These are phyloP conservation scores for Aporophyla nigra DNA, from an alignment of 2,888 invertebrate genomes.

Conservation along the genomic window DNA sequence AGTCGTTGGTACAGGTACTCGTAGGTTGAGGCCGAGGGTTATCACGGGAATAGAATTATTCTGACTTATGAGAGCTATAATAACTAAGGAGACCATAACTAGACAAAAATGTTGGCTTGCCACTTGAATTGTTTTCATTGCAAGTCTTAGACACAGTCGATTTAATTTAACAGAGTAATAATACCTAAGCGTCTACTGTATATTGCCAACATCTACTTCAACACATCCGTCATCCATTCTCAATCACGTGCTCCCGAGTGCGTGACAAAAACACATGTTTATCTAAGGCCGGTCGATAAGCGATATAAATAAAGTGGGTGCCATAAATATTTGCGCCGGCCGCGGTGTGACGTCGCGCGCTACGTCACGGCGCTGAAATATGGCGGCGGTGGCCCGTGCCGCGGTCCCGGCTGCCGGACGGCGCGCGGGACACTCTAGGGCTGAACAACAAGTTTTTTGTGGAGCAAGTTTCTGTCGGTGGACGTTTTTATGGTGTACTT, in stretches of 20 bases:
- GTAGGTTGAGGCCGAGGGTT: neutral
- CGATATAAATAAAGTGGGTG: slow-evolving; percentile 65
- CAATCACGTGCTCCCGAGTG: slow-evolving; percentile 32
- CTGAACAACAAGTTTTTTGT: slow-evolving; percentile 45
- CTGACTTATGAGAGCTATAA: neutral
- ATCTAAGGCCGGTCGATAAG: slow-evolving; percentile 59
- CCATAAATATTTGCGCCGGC: slow-evolving; percentile 59
- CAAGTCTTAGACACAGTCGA: neutral
- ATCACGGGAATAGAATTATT: neutral
- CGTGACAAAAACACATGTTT: slow-evolving; percentile 61
- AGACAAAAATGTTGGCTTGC: too few species aligned
- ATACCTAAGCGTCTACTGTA: neutral
- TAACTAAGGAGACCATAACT: neutral
- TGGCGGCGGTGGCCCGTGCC: slow-evolving; percentile 52
- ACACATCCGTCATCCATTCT: neutral
- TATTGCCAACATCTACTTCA: neutral
- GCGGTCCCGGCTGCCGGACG: slow-evolving; percentile 27
- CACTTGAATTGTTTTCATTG: neutral
- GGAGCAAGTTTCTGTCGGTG: slow-evolving; percentile 28
- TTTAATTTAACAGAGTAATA: neutral
- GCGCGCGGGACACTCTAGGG: slow-evolving; percentile 44
- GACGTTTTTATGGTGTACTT: slow-evolving; percentile 52
- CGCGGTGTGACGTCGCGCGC: slow-evolving; percentile 61
- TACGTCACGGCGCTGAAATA: slow-evolving; percentile 63
- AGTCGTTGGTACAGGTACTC: neutral